Percentiles rank a stretch among this genome's conserved stretches.
Conservation (phyloP, 2,113 vertebrate genomes). For the Callipepla squamata region DNA sequence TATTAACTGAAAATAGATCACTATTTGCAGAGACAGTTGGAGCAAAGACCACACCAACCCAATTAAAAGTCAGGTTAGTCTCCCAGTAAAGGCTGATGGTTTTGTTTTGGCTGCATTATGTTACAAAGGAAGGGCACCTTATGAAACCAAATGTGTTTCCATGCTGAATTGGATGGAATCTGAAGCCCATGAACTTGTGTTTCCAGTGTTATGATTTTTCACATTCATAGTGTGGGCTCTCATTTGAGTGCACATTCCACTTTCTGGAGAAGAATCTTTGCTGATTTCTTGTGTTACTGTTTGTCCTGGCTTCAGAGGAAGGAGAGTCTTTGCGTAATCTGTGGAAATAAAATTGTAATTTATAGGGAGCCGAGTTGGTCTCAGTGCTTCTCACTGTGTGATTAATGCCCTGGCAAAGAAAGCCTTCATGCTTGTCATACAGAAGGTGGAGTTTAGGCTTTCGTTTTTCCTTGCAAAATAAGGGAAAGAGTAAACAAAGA, state of each 20-base stretch:
- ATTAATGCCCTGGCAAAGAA: not conserved
- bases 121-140: not conserved
- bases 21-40: not conserved
- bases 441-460: conserved; percentile 27
- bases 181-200: accelerated
- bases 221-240: not conserved
- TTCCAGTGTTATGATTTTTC: not conserved
- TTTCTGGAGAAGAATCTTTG: not conserved
- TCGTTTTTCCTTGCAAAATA: not conserved
- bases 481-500: conserved; percentile 26
- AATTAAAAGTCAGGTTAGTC: not conserved
- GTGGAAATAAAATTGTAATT: not conserved
- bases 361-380: not conserved
- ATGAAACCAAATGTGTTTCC: not conserved
- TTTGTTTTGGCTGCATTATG: not conserved
- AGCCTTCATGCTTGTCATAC: not conserved
- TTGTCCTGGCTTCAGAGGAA: conserved; percentile 17
- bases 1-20: not conserved
- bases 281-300: not conserved
- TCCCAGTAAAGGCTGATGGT: not conserved
- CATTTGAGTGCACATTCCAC: not conserved
- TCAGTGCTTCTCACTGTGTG: not conserved
- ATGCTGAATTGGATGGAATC: too few relatives aligned
- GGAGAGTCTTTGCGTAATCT: not conserved
- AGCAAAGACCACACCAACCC: not conserved